Percentiles rank a stretch among this genome's conserved stretches.
Conservation (phyloP, 2,888 invertebrate genomes). For the Perithous albicinctus region DNA sequence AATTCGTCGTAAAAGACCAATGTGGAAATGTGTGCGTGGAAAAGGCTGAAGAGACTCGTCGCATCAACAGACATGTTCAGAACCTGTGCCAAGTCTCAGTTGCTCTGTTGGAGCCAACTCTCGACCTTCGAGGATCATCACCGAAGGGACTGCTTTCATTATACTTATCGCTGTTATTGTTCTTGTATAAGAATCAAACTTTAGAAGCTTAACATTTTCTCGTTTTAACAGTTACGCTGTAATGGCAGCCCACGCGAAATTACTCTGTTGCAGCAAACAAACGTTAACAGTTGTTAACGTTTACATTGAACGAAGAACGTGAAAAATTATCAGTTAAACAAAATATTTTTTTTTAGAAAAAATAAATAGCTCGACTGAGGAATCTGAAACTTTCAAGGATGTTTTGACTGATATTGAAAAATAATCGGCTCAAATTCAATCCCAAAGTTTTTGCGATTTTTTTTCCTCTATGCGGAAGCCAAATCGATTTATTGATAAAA, state of each 20-base stretch:
- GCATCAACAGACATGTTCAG: slow-evolving; percentile 5
- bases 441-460: not conserved
- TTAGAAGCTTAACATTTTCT: not conserved
- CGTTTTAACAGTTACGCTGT: too few relatives aligned
- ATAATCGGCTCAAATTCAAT: not conserved
- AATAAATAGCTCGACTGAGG: too few relatives aligned
- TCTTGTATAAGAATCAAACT: not conserved
- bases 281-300: too few relatives aligned
- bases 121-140: not conserved
- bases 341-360: too few relatives aligned
- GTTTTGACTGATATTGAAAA: too few relatives aligned
- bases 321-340: too few relatives aligned
- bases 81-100: slow-evolving; percentile 45
- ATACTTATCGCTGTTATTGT: not conserved
- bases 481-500: too few relatives aligned
- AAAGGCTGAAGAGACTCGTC: slow-evolving; percentile 43
- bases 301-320: too few relatives aligned
- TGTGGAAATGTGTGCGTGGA: slow-evolving; percentile 41
- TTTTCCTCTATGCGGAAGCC: too few relatives aligned
- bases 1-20: slow-evolving; percentile 73
- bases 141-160: not conserved
- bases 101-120: slow-evolving; percentile 10
- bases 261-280: not conserved
- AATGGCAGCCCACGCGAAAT: too few relatives aligned
- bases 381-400: too few relatives aligned